Percentiles rank a stretch among this genome's conserved stretches.
phyloP scores from a whole-genome alignment of 2,797 vertebrate species.

The Etheostoma nigrum region DNA sequence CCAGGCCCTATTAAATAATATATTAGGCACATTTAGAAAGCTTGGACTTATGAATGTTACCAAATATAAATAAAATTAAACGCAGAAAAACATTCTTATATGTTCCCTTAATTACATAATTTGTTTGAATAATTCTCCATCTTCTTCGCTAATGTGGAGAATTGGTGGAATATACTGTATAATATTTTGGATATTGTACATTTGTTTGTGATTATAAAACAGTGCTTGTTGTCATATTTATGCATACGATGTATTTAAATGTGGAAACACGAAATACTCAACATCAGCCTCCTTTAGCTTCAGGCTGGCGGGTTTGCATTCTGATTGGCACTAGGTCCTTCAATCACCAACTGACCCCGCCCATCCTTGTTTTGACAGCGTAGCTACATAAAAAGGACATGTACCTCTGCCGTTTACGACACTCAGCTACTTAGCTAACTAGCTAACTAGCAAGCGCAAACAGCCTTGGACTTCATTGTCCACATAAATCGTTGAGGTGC shows the following conservation, averaged over 20 bases:
- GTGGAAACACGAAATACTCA: not conserved
- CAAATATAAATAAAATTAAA: too few species aligned
- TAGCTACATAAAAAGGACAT: constrained; percentile 47
- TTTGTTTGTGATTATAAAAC: not conserved
- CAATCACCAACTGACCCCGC: constrained; percentile 40
- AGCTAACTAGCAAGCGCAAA: constrained; percentile 45
- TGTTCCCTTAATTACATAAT: too few species aligned
- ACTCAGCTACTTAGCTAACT: constrained; percentile 40
- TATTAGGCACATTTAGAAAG: too few species aligned
- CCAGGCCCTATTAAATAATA: too few species aligned
- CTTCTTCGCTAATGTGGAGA: not conserved
- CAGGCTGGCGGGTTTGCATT: not conserved
- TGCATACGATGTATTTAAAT: not conserved
- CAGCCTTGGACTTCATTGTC: not conserved
- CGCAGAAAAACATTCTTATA: too few species aligned
- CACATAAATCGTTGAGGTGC: not conserved
- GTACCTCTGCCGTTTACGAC: constrained; percentile 23
- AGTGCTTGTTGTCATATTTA: not conserved
- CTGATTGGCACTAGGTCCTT: constrained; percentile 57
- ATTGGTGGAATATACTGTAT: not conserved
- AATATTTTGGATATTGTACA: not conserved
- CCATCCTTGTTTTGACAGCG: constrained; percentile 53
- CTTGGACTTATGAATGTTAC: too few species aligned
- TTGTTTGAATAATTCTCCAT: not conserved
- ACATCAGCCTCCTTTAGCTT: constrained; percentile 31